Evolutionary conservation across 64 coral and sea anemone genomes (phyloP).

Genomic region (Cladopsammia gracilis): DNA sequence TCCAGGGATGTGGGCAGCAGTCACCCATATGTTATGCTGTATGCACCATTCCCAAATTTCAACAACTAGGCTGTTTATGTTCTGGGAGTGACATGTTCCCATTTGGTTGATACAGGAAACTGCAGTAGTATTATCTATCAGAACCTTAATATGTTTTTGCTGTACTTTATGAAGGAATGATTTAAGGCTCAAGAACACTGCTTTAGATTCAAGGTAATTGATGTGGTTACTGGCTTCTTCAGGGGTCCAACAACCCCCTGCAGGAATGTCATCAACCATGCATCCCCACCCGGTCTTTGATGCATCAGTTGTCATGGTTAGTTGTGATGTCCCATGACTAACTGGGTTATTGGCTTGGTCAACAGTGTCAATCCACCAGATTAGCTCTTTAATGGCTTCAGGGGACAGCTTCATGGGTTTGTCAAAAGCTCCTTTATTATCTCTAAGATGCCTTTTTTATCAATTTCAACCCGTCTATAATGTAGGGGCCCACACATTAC

Average conservation of each 20-base stretch:
- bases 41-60: too few species aligned
- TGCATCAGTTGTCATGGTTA: constrained; percentile 18
- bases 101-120: too few species aligned
- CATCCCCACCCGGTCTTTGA: constrained; percentile 31
- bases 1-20: too few species aligned
- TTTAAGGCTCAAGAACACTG: too few species aligned
- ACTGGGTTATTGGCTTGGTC: not conserved
- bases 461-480: not conserved
- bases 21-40: too few species aligned
- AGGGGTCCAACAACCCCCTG: constrained; percentile 25
- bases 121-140: too few species aligned
- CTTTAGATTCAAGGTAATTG: too few species aligned
- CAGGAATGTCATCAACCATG: not conserved
- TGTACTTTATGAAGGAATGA: too few species aligned
- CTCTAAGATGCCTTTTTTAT: constrained; percentile 13
- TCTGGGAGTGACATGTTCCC: too few species aligned
- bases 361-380: constrained; percentile 16
- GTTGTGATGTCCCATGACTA: not conserved
- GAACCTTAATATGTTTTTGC: too few species aligned
- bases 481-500: constrained; percentile 33
- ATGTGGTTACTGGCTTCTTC: too few species aligned
- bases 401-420: constrained; percentile 6
- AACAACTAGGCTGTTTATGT: too few species aligned
- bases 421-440: constrained; percentile 17
- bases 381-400: not conserved